Conservation (phyloP, 2,888 invertebrate species). For the Ophioninae sp. region DNA sequence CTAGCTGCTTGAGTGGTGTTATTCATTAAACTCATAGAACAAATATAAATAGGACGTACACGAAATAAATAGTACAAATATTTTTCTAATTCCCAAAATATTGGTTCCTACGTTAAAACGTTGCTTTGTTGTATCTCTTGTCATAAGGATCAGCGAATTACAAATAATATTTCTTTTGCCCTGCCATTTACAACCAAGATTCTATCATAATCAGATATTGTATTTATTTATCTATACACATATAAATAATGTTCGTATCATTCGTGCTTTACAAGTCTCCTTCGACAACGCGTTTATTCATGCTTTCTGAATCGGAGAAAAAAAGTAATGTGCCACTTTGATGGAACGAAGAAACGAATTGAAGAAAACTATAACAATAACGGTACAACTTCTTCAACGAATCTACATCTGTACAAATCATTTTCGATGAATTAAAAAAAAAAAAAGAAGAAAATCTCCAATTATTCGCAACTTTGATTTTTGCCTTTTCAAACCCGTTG, state of each 20-base stretch:
- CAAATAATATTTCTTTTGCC: background rate
- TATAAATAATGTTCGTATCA: constrained; percentile 55
- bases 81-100: background rate
- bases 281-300: background rate
- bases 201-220: constrained; percentile 10
- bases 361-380: background rate
- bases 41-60: no score
- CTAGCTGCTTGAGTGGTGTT: no score
- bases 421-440: constrained; percentile 5
- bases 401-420: constrained; percentile 31
- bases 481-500: background rate
- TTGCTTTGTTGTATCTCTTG: background rate
- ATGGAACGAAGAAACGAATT: constrained; percentile 2
- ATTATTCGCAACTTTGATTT: background rate
- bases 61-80: no score
- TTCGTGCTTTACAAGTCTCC: constrained; percentile 26
- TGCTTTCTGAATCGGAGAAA: background rate
- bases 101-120: background rate
- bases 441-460: background rate
- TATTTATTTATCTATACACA: constrained; percentile 56
- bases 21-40: no score
- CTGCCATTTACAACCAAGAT: background rate
- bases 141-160: background rate
- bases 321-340: background rate
- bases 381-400: constrained; percentile 3